phyloP scores from a whole-genome alignment of 2,888 invertebrate genomes.

The Maniola hyperantus region DNA sequence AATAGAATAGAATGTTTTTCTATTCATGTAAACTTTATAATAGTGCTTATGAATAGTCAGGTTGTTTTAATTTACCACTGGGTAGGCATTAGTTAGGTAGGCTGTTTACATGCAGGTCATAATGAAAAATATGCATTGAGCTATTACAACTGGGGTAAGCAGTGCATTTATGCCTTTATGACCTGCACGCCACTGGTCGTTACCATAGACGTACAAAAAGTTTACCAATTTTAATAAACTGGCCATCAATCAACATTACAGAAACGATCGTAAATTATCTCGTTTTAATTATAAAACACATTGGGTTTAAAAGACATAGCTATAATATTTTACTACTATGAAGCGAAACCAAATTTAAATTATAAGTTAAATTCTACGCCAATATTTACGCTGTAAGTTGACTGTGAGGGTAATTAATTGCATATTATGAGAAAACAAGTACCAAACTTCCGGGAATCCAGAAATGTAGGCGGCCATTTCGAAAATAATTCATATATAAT shows the following conservation, averaged over 20 bases:
- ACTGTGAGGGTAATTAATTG: slow-evolving; percentile 20
- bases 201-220: not conserved
- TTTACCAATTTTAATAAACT: not conserved
- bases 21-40: too few relatives aligned
- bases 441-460: not conserved
- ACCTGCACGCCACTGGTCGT: too few relatives aligned
- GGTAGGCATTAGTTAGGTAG: too few relatives aligned
- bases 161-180: too few relatives aligned
- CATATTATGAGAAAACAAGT: slow-evolving; percentile 11
- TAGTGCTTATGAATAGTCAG: too few relatives aligned
- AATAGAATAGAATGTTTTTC: too few relatives aligned
- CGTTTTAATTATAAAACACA: slow-evolving; percentile 10
- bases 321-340: not conserved
- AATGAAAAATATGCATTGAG: too few relatives aligned
- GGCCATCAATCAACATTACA: slow-evolving; percentile 3
- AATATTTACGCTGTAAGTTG: slow-evolving; percentile 24
- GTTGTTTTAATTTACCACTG: too few relatives aligned
- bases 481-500: not conserved
- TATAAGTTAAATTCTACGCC: slow-evolving; percentile 19
- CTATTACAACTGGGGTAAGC: too few relatives aligned
- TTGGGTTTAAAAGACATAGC: slow-evolving; percentile 8
- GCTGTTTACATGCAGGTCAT: too few relatives aligned
- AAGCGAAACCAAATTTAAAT: slow-evolving; percentile 14
- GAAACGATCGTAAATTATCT: slow-evolving; percentile 10
- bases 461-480: not conserved